phyloP scores from a whole-genome alignment of 2,797 vertebrate species.

The Numenius phaeopus region DNA sequence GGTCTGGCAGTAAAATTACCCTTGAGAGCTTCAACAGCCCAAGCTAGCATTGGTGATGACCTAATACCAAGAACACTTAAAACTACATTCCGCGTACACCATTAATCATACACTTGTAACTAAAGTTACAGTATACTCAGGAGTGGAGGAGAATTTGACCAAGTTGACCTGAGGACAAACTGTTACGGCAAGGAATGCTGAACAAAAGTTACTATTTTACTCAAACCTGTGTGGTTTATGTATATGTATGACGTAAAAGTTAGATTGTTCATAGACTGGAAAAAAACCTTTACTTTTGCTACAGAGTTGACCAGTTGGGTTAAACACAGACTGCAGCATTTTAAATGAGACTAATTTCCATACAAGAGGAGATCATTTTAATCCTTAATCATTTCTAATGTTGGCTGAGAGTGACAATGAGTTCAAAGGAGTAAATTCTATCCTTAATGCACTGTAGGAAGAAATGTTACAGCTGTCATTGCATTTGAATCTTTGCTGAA shows the following conservation, averaged over 20 bases:
- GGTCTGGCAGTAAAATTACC: neutral
- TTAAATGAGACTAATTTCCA: neutral
- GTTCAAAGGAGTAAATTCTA: neutral
- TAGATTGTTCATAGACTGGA: neutral
- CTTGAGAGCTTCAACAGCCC: neutral
- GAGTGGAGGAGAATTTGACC: neutral
- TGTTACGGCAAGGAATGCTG: neutral
- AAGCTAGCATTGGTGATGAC: neutral
- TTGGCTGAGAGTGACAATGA: neutral
- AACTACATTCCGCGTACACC: neutral
- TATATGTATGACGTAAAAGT: neutral
- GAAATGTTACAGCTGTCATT: neutral
- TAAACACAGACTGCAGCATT: neutral
- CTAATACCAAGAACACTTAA: neutral
- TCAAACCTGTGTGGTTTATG: neutral
- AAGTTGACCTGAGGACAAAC: neutral
- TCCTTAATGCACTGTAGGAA: neutral
- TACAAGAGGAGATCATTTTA: neutral
- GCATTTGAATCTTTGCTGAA: neutral
- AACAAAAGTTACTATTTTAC: neutral
- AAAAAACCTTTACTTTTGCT: neutral
- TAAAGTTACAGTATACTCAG: neutral
- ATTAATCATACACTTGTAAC: neutral
- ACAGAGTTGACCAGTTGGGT: neutral
- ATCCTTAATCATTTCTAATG: neutral